A percentile compares a stretch with the other conserved stretches of the same genome.
Evolutionary conservation across 2,797 vertebrate genomes (phyloP).

Genomic region (Anomalospiza imberbis): DNA sequence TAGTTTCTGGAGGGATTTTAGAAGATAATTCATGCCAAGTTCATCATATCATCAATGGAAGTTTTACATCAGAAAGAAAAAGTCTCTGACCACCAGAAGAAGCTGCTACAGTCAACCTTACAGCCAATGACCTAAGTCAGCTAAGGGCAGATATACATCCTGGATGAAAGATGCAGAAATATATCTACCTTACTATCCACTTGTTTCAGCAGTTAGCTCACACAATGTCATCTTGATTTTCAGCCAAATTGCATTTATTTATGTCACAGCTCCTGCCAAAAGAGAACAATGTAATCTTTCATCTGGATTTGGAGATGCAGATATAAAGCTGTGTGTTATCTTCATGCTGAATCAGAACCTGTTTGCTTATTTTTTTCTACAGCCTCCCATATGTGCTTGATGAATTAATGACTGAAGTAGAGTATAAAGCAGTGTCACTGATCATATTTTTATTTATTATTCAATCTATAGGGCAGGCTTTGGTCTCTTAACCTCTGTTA

Average conservation of each 20-base stretch:
- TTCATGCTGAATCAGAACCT: background rate
- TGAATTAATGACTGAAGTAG: background rate
- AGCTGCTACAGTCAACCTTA: background rate
- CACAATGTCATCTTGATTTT: slow-evolving; percentile 1
- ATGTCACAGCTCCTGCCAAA: background rate
- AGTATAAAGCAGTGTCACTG: background rate
- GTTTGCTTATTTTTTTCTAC: background rate
- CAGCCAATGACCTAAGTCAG: background rate
- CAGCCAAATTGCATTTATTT: background rate
- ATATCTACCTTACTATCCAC: background rate
- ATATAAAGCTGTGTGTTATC: background rate
- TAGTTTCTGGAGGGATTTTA: background rate
- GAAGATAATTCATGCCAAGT: background rate
- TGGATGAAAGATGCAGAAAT: background rate
- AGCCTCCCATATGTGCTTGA: background rate
- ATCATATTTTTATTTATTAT: slow-evolving; percentile 3
- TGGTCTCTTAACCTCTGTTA: background rate
- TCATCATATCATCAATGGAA: background rate
- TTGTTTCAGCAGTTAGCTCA: background rate
- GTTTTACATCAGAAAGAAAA: background rate
- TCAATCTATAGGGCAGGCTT: background rate
- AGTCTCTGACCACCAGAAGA: background rate
- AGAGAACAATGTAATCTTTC: background rate
- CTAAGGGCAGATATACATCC: background rate
- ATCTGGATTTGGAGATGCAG: background rate